Conservation (phyloP, 2,797 vertebrate genomes). For the Protosalanx chinensis region DNA sequence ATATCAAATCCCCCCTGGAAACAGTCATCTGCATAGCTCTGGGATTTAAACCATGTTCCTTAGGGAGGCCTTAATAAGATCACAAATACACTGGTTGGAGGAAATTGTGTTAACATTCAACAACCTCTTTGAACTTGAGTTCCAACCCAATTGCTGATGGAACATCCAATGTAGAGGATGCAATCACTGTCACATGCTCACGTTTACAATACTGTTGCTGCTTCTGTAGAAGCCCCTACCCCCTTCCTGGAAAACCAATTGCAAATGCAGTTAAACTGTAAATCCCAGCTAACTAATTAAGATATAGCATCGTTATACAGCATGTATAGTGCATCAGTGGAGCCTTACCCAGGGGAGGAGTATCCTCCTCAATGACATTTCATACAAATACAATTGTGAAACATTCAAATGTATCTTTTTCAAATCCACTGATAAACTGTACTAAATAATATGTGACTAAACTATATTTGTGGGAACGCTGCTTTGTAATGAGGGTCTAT, state of each 20-base stretch:
- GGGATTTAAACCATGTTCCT: constrained; percentile 45
- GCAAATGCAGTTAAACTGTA: constrained; percentile 32
- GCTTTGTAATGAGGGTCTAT: too few relatives aligned
- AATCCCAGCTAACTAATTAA: constrained; percentile 16
- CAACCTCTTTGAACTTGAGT: constrained; percentile 44
- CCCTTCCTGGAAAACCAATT: constrained; percentile 10
- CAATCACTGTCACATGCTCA: constrained; percentile 70
- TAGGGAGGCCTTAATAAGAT: constrained; percentile 53
- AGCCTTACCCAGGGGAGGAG: too few relatives aligned
- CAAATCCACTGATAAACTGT: too few relatives aligned
- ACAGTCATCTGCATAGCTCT: constrained; percentile 43
- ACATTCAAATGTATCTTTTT: too few relatives aligned
- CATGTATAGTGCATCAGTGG: too few relatives aligned
- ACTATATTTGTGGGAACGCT: too few relatives aligned
- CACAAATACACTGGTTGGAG: constrained; percentile 62
- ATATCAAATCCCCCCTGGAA: constrained; percentile 24
- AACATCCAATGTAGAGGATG: constrained; percentile 40
- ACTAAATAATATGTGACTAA: too few relatives aligned
- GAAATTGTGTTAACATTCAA: constrained; percentile 60
- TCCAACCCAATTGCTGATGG: constrained; percentile 56
- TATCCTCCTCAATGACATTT: too few relatives aligned
- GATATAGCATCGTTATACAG: too few relatives aligned
- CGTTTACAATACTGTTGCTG: constrained; percentile 56
- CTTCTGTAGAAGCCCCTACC: constrained; percentile 34
- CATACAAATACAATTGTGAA: too few relatives aligned